Base-by-base conservation (phyloP, 2,888 invertebrate species). In the Cyclophora albipunctata region DNA sequence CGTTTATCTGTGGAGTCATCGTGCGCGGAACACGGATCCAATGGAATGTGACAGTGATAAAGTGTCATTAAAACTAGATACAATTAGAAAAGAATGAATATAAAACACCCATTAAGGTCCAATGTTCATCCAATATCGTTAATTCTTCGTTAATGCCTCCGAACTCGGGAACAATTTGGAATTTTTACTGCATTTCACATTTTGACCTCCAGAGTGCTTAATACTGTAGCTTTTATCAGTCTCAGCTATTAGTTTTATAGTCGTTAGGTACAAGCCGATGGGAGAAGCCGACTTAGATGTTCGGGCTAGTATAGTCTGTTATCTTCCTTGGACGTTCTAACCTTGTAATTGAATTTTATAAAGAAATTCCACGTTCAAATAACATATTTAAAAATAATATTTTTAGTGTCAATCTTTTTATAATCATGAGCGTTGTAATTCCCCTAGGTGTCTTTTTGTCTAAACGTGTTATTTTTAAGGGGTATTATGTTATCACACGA, bases 181-280 rank as follows among this genome's bases (percentile, higher is more conserved):
- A 54, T 54, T 51, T 40, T 44, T 50, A 51, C 51, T 51, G 55
- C 64, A 69, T 62, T 65, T 61, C 60, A 57, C 62, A 65, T 59
- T 60, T 58, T 64, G 67, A 66, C 65, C 68, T 66, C 66, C 65
- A 63, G 59, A 69, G 60, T 59, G 61, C 70, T 71, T 81, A 84
- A 81, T 84, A 83, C 81, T 83, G 81, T 75, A 74, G 71, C 71
- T 69, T 72, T 71, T 75, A 78, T 84, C 84, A 84, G 84, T 84
- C 84, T 83, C 83, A 63, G 68, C 55, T 64, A 63, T 62, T 57
- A 56, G 55, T 55, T 52, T 62, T 53, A 55, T 58, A 58, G 20
- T 5, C 37, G 37, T 37, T 53, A 48, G 53, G 53, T 46, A 52
- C 50, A 37, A 37, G 37, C 37, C 37, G 37, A 37, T 37, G 5